Evolutionary conservation across 2,113 vertebrate species (phyloP), one percentile per base, ranked within the genome.

Genomic region (Tragulus kanchil): DNA sequence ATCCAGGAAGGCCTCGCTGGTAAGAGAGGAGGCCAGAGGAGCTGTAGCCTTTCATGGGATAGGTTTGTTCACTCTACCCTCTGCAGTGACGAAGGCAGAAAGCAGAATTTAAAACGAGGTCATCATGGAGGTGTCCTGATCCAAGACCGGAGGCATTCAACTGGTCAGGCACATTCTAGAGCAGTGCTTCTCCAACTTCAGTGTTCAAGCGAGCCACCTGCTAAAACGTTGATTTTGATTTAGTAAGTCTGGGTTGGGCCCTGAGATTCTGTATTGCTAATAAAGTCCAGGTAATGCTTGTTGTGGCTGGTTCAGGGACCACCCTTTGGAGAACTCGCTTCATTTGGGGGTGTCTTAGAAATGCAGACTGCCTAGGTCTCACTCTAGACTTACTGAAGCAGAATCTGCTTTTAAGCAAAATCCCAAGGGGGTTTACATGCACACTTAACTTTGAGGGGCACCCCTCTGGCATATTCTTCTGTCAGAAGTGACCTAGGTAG

Each of bases 221-320:
- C 62, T 85, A 31, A 96, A 67, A 94, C 8, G 64, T 25, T 28
- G 25, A 8, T 94, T 97, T 93, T 71, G 31, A 85, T 88, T 85
- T 48, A 65, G 67, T 67, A 11, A 45, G 56, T 84, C 81, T 93
- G 78, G 26, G 7, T 9, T 65, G 8, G 75, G 58, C 52, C 52
- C 16, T 15, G 88, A 83, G 62, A 59, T 11, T 75, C 56, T 26
- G n/a, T 61, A 67, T 82, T 84, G 95, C 87, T 84, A 25, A 90
- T 36, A n/a, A 69, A 85, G 56, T 50, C 52, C 81, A 45, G 71
- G 28, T n/a, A 42, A 83, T 25, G 48, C 31, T 54, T 54, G 48
- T n/a, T 78, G 48, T 11, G 26, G 16, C 50, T n/a, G 25, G 48
- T 61, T 61, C 17, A 26, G 1, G 3, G 17, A 48, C 48, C 42